Evolutionary conservation across 2,797 vertebrate genomes (phyloP).

Genomic region (Etheostoma perlongum): DNA sequence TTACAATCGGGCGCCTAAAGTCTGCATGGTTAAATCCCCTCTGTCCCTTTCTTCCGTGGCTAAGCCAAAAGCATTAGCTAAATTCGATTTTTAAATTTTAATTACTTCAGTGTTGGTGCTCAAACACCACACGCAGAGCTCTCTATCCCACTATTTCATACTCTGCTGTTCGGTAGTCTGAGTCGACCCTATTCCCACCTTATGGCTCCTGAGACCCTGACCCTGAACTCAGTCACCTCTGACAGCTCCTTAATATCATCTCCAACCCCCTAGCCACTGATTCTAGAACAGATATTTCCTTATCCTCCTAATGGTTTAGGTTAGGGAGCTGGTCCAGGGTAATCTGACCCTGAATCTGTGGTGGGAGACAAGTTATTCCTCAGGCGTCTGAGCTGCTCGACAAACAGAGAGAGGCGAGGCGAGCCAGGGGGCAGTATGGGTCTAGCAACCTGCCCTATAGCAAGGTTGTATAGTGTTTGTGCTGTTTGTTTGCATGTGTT

Average conservation of each 20-base stretch:
- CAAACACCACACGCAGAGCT: conserved; percentile 16
- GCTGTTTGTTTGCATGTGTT: conserved; percentile 47
- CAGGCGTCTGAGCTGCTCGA: conserved; percentile 72
- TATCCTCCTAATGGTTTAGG: conserved; percentile 83
- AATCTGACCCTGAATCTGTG: conserved; percentile 84
- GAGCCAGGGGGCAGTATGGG: conserved; percentile 86
- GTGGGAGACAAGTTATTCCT: conserved; percentile 80
- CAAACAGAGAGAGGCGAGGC: conserved; percentile 75
- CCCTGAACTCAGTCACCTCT: conserved; percentile 87
- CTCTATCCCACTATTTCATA: conserved; percentile 20
- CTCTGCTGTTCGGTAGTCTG: conserved; percentile 50
- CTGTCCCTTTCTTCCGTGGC: conserved; percentile 1
- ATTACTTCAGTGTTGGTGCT: conserved; percentile 25
- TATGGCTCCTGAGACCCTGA: conserved; percentile 77
- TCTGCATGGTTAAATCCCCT: conserved; percentile 11
- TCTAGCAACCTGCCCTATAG: conserved; percentile 77
- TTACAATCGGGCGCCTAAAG: conserved; percentile 27
- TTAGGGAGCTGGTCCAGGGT: conserved; percentile 79
- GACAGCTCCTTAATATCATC: conserved; percentile 92
- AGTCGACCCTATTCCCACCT: conserved; percentile 80
- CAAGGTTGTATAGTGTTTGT: conserved; percentile 63
- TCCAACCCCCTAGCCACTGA: conserved; percentile 77
- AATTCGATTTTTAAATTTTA: conserved; percentile 8
- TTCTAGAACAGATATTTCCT: conserved; percentile 83
- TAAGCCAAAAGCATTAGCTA: conserved; percentile 18